Evolutionary conservation across 2,888 invertebrate species (phyloP).

Genomic region (Seira sanloemensis): DNA sequence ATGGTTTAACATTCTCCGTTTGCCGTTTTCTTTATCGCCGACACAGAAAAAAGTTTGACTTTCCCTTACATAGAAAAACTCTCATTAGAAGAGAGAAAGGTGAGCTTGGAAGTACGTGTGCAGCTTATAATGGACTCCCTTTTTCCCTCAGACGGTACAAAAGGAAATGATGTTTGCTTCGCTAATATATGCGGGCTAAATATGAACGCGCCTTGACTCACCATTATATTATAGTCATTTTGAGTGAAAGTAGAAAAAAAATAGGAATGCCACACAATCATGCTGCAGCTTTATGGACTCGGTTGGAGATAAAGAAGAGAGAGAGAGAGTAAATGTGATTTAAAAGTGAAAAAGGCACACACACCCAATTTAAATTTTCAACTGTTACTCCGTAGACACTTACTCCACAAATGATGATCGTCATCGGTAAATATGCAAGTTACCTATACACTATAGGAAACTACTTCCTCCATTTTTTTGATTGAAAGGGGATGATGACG

Average conservation of each 20-base stretch:
- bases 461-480: background rate
- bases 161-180: conserved; percentile 20
- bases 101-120: background rate
- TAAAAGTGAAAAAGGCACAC: background rate
- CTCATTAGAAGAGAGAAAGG: conserved; percentile 18
- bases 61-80: background rate
- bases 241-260: background rate
- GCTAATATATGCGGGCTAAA: conserved; percentile 18
- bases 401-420: background rate
- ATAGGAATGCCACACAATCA: background rate
- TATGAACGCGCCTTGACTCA: conserved; percentile 10
- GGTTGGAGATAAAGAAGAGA: background rate
- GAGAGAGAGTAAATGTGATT: background rate
- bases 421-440: too few species aligned
- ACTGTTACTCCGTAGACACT: background rate
- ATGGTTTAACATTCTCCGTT: conserved; percentile 1
- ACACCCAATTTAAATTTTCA: background rate
- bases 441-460: too few species aligned
- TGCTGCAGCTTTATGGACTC: background rate
- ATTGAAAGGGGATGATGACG: background rate
- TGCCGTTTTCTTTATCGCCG: conserved; percentile 6
- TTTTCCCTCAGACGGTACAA: background rate
- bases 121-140: background rate
- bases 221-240: background rate
- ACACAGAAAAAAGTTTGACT: background rate